Evolutionary conservation across 2,888 invertebrate genomes (phyloP).

Genomic region (Drosophila cognata): DNA sequence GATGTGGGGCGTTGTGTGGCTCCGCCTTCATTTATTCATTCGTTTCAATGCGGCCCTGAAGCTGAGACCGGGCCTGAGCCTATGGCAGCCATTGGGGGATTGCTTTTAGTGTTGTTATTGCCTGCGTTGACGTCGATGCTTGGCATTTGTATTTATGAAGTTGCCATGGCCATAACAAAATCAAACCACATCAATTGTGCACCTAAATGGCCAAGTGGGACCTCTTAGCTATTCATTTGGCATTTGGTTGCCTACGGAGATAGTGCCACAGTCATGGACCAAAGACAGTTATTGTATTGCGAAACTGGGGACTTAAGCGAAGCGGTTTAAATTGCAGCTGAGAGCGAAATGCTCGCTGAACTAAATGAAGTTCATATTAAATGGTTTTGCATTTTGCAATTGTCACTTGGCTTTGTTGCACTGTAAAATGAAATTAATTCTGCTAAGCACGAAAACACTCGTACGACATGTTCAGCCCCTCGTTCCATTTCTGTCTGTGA

Average conservation of each 20-base stretch:
- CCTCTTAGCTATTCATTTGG: conserved; percentile 79
- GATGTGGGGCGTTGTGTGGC: conserved; percentile 40
- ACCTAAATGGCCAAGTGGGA: conserved; percentile 81
- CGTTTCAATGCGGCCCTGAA: conserved; percentile 46
- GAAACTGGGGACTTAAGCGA: not conserved
- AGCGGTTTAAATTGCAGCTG: conserved; percentile 52
- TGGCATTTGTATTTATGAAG: conserved; percentile 71
- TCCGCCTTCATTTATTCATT: conserved; percentile 70
- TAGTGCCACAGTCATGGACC: conserved; percentile 1
- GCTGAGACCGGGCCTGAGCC: conserved; percentile 33
- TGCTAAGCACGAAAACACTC: conserved; percentile 69
- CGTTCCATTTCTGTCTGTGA: conserved; percentile 49
- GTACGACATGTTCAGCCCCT: conserved; percentile 60
- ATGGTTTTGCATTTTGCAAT: conserved; percentile 69
- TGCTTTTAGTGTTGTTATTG: conserved; percentile 59
- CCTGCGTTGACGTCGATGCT: conserved; percentile 39
- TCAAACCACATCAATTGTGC: conserved; percentile 82
- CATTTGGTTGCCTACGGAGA: conserved; percentile 26
- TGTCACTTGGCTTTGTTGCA: conserved; percentile 66
- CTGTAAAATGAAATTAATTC: conserved; percentile 75
- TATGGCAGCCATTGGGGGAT: conserved; percentile 52
- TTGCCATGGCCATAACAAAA: conserved; percentile 76
- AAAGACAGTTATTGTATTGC: not conserved
- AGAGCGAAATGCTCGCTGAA: conserved; percentile 23
- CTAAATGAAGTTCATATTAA: conserved; percentile 73